phyloP scores from a whole-genome alignment of 1,140 invertebrate species.

The Matsumurasca onukii region DNA sequence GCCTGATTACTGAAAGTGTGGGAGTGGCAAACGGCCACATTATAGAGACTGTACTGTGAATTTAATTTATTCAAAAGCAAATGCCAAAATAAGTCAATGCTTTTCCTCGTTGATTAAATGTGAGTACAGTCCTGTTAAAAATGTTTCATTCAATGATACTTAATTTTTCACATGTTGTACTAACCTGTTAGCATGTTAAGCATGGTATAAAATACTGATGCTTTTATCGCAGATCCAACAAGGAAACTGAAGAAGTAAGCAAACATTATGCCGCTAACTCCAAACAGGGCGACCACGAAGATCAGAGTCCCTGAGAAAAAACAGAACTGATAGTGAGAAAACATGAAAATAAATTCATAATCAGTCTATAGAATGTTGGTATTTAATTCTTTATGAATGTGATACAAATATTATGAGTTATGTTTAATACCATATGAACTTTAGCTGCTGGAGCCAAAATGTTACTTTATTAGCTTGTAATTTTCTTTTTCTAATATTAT shows the following conservation, averaged over 20 bases:
- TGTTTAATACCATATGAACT: background rate
- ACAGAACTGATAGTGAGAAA: background rate
- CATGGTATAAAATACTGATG: constrained; percentile 32
- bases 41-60: background rate
- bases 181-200: constrained; percentile 37
- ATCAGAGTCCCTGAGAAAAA: constrained; percentile 39
- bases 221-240: constrained; percentile 32
- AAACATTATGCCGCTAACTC: constrained; percentile 34
- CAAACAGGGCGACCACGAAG: constrained; percentile 35
- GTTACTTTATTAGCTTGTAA: too few species aligned
- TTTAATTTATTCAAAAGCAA: too few species aligned
- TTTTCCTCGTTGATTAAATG: too few species aligned
- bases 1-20: background rate
- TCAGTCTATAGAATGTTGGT: background rate
- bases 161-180: too few species aligned
- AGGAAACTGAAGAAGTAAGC: constrained; percentile 40
- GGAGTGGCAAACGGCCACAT: background rate
- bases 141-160: too few species aligned
- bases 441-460: background rate
- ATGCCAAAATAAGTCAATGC: too few species aligned
- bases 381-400: background rate
- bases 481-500: background rate
- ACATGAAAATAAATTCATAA: background rate
- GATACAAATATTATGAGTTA: background rate
- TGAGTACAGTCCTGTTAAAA: too few species aligned